Percentiles rank a stretch among this genome's conserved stretches.
Evolutionary conservation across 2,888 invertebrate species (phyloP).

Genomic region (Timema cristinae): DNA sequence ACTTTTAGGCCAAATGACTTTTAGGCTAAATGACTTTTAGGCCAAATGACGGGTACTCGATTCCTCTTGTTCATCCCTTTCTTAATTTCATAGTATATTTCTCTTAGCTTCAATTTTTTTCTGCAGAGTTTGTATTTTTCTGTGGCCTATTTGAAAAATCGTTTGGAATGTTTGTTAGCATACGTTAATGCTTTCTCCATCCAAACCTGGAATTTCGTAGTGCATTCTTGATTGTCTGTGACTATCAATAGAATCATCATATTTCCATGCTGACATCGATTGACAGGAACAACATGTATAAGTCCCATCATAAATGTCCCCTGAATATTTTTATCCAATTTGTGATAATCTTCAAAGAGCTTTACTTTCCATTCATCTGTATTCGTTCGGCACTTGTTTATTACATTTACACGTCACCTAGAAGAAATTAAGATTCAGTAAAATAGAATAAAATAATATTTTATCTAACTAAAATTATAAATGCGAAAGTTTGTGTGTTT

Average conservation of each 20-base stretch:
- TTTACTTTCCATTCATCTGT: slow-evolving; percentile 10
- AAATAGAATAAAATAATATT: too few species aligned
- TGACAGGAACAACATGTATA: background rate
- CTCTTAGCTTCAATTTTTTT: background rate
- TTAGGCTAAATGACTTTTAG: too few species aligned
- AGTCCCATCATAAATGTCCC: slow-evolving; percentile 11
- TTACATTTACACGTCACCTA: slow-evolving; percentile 6
- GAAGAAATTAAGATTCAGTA: slow-evolving; percentile 6
- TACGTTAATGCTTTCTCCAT: background rate
- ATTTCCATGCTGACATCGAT: background rate
- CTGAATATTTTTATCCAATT: slow-evolving; percentile 4
- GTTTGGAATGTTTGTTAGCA: slow-evolving; percentile 14
- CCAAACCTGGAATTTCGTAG: too few species aligned
- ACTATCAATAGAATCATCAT: slow-evolving; percentile 3
- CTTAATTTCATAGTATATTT: background rate
- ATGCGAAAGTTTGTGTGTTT: too few species aligned
- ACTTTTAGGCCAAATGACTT: too few species aligned
- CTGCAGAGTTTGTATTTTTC: slow-evolving; percentile 13
- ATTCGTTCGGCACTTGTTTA: slow-evolving; percentile 2
- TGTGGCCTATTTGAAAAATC: slow-evolving; percentile 12
- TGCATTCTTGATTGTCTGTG: too few species aligned
- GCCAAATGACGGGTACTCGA: too few species aligned
- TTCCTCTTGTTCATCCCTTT: background rate
- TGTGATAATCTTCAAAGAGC: slow-evolving; percentile 12
- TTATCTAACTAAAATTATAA: too few species aligned